Conservation (phyloP, 2,113 vertebrate genomes). For the Chamaetylas fuelleborni region DNA sequence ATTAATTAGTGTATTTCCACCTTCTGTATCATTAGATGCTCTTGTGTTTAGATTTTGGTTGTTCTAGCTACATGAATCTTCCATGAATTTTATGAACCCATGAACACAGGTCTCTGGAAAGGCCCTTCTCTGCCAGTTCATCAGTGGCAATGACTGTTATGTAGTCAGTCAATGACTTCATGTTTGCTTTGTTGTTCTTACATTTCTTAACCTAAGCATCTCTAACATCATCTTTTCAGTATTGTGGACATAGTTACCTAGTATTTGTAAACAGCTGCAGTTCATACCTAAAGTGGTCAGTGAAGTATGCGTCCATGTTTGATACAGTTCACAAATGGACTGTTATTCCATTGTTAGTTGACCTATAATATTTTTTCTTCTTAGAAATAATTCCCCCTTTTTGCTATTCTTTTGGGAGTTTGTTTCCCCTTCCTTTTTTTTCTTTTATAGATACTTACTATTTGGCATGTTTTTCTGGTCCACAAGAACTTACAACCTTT, state of each 20-base stretch:
- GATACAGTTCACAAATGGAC: neutral
- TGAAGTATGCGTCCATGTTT: fast-evolving
- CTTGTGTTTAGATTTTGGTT: neutral
- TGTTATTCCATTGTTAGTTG: neutral
- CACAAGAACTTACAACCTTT: neutral
- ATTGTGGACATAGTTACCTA: neutral
- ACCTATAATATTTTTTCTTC: neutral
- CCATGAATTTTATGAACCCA: neutral
- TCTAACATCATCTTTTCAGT: neutral
- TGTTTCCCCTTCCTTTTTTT: neutral
- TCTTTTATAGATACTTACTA: neutral
- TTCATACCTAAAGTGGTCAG: neutral
- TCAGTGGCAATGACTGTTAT: neutral
- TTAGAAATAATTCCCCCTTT: neutral
- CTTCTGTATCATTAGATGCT: neutral
- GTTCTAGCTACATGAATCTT: neutral
- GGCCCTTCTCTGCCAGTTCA: neutral
- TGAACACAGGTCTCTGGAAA: neutral
- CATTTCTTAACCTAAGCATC: neutral
- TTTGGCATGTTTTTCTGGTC: neutral
- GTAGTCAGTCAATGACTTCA: neutral
- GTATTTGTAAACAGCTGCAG: neutral
- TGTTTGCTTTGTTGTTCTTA: neutral
- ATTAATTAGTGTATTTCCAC: neutral
- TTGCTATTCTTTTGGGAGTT: neutral